These are phyloP conservation scores for Clarias magur DNA, from an alignment of 2,113 vertebrate genomes.

Conservation along the genomic window DNA sequence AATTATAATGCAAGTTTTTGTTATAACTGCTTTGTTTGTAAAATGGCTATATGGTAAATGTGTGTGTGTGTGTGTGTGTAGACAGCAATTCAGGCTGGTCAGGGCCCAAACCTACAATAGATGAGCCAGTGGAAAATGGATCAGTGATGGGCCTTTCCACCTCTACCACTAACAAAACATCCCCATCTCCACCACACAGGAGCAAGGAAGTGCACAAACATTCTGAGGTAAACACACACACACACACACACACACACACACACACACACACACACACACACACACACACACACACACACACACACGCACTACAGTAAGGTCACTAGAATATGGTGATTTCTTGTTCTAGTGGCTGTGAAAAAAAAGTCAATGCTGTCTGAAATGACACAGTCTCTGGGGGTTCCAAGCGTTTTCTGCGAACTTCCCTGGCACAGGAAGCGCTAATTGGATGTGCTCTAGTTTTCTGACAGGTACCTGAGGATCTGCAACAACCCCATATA, in stretches of 20 bases:
- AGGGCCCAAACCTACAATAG: slow-evolving; percentile 75
- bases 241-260: slow-evolving; percentile 2
- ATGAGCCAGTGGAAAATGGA: slow-evolving; percentile 79
- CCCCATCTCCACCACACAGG: slow-evolving; percentile 66
- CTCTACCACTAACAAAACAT: slow-evolving; percentile 52
- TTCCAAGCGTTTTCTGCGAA: slow-evolving; percentile 29
- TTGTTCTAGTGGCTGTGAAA: slow-evolving; percentile 9
- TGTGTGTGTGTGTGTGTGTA: slow-evolving; percentile 51
- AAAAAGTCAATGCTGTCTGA: slow-evolving; percentile 24
- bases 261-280: neutral
- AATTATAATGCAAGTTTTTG: neutral
- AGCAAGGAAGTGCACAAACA: slow-evolving; percentile 58
- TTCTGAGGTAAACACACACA: slow-evolving; percentile 70
- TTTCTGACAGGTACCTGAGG: slow-evolving; percentile 44
- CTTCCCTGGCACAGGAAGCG: slow-evolving; percentile 26
- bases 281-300: too few relatives aligned
- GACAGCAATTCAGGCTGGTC: slow-evolving; percentile 79
- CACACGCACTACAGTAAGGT: slow-evolving; percentile 8
- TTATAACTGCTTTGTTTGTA: neutral
- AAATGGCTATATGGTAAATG: neutral
- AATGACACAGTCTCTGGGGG: slow-evolving; percentile 21
- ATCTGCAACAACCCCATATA: slow-evolving; percentile 25
- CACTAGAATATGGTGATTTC: slow-evolving; percentile 6
- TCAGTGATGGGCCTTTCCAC: slow-evolving; percentile 73
- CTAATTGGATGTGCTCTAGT: slow-evolving; percentile 57